Evolutionary conservation across 2,888 invertebrate species (phyloP).

Genomic region (Callimorpha dominula): DNA sequence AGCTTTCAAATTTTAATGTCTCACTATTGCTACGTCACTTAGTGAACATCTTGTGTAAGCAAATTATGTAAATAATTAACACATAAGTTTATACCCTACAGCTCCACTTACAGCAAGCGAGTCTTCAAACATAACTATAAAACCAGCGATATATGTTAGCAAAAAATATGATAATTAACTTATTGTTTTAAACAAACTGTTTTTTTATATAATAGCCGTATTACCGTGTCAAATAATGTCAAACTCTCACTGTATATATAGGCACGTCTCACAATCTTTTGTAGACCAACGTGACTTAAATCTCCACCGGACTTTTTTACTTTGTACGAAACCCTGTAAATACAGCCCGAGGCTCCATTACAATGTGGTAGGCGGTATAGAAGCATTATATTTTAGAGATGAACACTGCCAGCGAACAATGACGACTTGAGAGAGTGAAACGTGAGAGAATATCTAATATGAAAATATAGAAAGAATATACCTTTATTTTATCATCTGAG

Average conservation of each 20-base stretch:
- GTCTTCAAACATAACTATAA: not conserved
- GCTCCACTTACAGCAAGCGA: not conserved
- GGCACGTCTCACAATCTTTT: constrained; percentile 26
- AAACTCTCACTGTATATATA: constrained; percentile 18
- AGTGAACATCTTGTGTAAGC: too few species aligned
- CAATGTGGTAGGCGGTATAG: not conserved
- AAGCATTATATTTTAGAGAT: not conserved
- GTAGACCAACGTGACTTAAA: constrained; percentile 41
- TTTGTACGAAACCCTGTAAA: constrained; percentile 28
- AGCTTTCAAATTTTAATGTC: too few species aligned
- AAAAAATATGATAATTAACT: not conserved
- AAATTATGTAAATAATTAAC: too few species aligned
- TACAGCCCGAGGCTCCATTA: constrained; percentile 24
- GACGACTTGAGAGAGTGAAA: not conserved
- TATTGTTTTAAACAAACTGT: not conserved
- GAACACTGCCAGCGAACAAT: constrained; percentile 4
- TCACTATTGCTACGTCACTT: too few species aligned
- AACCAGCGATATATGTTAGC: not conserved
- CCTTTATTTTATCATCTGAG: not conserved
- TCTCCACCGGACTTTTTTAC: constrained; percentile 28
- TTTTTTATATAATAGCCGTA: constrained; percentile 22
- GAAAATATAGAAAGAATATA: not conserved
- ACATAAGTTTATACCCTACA: too few species aligned
- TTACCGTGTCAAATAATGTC: constrained; percentile 20
- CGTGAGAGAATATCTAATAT: not conserved